These are phyloP conservation scores for Pseudonaja textilis DNA, from an alignment of 2,113 vertebrate genomes.

Conservation along the genomic window DNA sequence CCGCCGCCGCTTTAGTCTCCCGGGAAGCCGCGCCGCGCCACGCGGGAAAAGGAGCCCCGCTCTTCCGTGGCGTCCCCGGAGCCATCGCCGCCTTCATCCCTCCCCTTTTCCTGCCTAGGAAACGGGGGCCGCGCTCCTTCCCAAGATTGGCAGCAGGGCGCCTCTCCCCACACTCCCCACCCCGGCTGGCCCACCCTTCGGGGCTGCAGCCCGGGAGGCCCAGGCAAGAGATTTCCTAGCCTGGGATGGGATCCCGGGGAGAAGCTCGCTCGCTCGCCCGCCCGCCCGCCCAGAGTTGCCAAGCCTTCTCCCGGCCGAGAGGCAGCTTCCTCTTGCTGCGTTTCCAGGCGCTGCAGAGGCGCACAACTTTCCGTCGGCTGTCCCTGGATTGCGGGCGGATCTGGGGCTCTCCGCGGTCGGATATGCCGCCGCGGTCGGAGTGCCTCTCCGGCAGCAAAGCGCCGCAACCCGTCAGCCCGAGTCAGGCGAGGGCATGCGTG, in stretches of 20 bases:
- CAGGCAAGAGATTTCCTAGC: background rate
- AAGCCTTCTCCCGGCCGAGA: background rate
- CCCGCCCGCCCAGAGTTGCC: background rate
- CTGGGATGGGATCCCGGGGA: background rate
- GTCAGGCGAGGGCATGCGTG: background rate
- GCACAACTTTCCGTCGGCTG: background rate
- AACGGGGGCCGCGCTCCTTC: slow-evolving; percentile 45
- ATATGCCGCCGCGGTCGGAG: background rate
- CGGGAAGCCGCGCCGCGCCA: background rate
- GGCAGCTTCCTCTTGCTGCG: background rate
- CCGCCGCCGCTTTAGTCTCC: slow-evolving; percentile 9
- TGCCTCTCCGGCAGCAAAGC: background rate
- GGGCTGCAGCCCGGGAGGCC: background rate
- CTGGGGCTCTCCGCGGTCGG: background rate
- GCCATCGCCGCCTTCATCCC: background rate
- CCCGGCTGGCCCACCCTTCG: background rate
- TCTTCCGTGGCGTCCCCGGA: background rate
- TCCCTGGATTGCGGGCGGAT: background rate
- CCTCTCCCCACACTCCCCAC: background rate
- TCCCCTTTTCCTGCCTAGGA: background rate
- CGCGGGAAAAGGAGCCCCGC: background rate
- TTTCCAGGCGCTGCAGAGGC: background rate
- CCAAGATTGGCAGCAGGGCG: background rate
- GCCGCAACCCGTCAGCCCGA: background rate
- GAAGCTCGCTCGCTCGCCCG: no score